Base-by-base conservation (phyloP, 2,113 vertebrate genomes). In the Callospermophilus lateralis region DNA sequence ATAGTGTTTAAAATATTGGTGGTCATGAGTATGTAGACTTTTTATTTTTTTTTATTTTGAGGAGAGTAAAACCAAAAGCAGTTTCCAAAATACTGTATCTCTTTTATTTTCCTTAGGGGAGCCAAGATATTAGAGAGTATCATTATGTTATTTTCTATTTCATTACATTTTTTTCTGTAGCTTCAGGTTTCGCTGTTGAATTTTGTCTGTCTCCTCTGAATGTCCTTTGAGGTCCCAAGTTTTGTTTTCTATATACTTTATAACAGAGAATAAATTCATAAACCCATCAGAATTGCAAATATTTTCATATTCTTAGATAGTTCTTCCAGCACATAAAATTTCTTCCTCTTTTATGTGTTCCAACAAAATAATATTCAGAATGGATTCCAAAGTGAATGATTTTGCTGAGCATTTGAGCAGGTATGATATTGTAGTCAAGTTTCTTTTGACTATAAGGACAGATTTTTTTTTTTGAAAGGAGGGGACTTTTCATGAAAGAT, bases 171-270 rank as follows among this genome's bases (percentile, higher is more conserved):
- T 70, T 58, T 6, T 34, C 8, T 61, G 2, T 48, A 89, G 37
- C 53, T 95, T 85, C 42, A 79, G 22, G n/a, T 89, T 84, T 88
- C 32, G 78, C 16, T 79, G 30, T 45, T 74, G 24, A 91, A 81
- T 73, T 90, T 2, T 79, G 51, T 63, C n/a, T 77, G 11, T 85
- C 9, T 22, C 45, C 19, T 93, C 24, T 90, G 61, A 90, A 65
- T 65, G 9, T n/a, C 24, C 17, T 93, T 83, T 10, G 22, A 68
- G 3, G 2, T 16, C 68, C 4, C 39, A 55, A 37, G 37, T 39
- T 58, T 4, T 72, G 26, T 84, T 19, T 92, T 96, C 19, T 76
- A 8, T 51, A 16, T 22, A 53, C 1, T 85, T 45, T 13, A 53
- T 8, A 89, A 58, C 2, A 42, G 11, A 92, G 28, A 77, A 90